Conservation (phyloP, 2,888 invertebrate genomes). For the Ctena decussata region DNA sequence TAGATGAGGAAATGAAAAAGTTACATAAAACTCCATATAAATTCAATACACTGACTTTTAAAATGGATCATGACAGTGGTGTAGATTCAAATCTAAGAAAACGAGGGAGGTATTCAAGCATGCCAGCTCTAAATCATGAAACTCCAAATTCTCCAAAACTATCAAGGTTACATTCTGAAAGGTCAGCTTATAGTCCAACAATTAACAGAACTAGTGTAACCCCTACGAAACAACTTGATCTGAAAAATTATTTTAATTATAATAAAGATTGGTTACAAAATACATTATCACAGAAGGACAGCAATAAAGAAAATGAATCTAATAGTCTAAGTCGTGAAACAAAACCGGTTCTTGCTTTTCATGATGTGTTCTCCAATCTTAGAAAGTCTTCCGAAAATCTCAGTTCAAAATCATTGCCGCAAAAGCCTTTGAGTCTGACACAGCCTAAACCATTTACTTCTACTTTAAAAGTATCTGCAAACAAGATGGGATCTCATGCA, state of each 20-base stretch:
- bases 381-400: constrained; percentile 70
- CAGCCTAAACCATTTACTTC: constrained; percentile 66
- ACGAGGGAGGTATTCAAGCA: constrained; percentile 70
- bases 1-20: constrained; percentile 44
- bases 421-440: constrained; percentile 55
- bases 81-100: constrained; percentile 38
- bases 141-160: constrained; percentile 42
- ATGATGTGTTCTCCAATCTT: constrained; percentile 68
- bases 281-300: constrained; percentile 6
- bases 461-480: constrained; percentile 56
- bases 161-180: constrained; percentile 44
- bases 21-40: not conserved
- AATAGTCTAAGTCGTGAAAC: constrained; percentile 51
- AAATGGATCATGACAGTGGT: constrained; percentile 43
- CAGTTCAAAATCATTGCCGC: constrained; percentile 25
- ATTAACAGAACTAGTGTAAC: constrained; percentile 28
- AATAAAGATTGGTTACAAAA: constrained; percentile 45
- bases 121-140: constrained; percentile 69
- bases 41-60: not conserved
- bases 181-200: constrained; percentile 34
- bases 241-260: constrained; percentile 63
- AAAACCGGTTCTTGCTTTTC: constrained; percentile 71
- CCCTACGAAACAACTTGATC: constrained; percentile 58
- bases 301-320: constrained; percentile 5
- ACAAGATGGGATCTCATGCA: constrained; percentile 59